Evolutionary conservation across 2,797 vertebrate species (phyloP).

Genomic region (Harpagifer antarcticus): DNA sequence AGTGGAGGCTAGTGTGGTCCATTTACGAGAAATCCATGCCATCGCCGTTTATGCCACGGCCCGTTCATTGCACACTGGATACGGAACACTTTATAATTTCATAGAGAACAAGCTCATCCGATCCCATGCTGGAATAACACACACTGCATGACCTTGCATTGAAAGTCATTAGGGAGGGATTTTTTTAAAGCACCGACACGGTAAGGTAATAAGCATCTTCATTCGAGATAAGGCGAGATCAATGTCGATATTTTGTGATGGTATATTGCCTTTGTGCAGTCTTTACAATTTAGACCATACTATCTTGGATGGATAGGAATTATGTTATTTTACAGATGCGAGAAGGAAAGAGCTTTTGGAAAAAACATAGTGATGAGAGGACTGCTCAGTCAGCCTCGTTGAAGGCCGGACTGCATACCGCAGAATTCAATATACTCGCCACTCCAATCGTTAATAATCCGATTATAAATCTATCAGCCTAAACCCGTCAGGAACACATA

Average conservation of each 20-base stretch:
- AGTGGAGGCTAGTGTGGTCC: slow-evolving; percentile 59
- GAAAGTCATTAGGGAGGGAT: slow-evolving; percentile 77
- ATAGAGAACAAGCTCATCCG: background rate
- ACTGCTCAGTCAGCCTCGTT: slow-evolving; percentile 20
- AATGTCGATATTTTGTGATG: background rate
- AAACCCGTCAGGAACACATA: rapidly evolving
- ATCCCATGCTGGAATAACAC: slow-evolving; percentile 11
- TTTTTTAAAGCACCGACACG: slow-evolving; percentile 70
- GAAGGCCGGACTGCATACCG: slow-evolving; percentile 68
- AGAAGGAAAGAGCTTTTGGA: background rate
- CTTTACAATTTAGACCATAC: background rate
- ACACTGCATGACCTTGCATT: slow-evolving; percentile 75
- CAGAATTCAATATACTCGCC: slow-evolving; percentile 43
- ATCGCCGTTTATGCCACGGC: slow-evolving; percentile 40
- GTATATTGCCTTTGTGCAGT: background rate
- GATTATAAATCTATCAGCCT: rapidly evolving
- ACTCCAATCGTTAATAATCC: background rate
- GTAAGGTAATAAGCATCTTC: slow-evolving; percentile 78
- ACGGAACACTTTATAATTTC: background rate
- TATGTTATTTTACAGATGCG: background rate
- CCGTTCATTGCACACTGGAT: slow-evolving; percentile 27
- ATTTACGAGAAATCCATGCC: slow-evolving; percentile 47
- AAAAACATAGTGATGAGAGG: slow-evolving; percentile 19
- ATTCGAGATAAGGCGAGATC: slow-evolving; percentile 29
- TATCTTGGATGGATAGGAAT: background rate